Conservation (phyloP, 2,113 vertebrate species). For the Rhabdomys dilectus region DNA sequence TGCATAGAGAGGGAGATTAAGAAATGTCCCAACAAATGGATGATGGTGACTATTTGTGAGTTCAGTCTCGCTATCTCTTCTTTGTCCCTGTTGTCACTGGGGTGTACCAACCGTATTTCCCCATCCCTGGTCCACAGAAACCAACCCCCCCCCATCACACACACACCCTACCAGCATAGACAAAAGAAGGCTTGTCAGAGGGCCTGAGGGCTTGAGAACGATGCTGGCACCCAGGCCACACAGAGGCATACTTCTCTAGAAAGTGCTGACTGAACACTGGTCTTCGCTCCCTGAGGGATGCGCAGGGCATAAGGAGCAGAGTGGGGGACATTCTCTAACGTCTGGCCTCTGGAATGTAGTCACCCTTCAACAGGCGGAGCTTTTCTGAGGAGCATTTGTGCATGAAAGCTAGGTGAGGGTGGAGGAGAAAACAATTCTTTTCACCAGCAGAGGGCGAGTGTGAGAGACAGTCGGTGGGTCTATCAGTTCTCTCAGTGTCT, state of each 20-base stretch:
- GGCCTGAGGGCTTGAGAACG: neutral
- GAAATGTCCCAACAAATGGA: neutral
- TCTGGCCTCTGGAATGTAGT: neutral
- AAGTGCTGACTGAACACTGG: neutral
- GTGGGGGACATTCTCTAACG: neutral
- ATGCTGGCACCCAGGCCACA: neutral
- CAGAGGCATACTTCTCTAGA: neutral
- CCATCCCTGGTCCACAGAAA: neutral
- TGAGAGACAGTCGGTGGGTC: neutral
- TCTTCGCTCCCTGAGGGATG: neutral
- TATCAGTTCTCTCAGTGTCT: neutral
- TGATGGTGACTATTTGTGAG: neutral
- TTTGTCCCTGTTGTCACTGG: neutral
- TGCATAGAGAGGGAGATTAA: neutral
- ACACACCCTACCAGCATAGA: neutral
- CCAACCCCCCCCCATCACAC: neutral
- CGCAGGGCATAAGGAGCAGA: neutral
- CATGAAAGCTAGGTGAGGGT: neutral
- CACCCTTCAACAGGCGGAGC: neutral
- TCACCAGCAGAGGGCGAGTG: slow-evolving; percentile 77
- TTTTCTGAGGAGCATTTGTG: neutral
- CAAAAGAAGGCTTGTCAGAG: neutral
- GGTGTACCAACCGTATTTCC: neutral
- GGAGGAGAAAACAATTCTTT: neutral
- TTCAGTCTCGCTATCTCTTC: neutral